A percentile compares a stretch with the other conserved stretches of the same genome.
These are phyloP conservation scores for Ceyx melanurus DNA, from an alignment of 2,113 vertebrate species.

Conservation along the genomic window DNA sequence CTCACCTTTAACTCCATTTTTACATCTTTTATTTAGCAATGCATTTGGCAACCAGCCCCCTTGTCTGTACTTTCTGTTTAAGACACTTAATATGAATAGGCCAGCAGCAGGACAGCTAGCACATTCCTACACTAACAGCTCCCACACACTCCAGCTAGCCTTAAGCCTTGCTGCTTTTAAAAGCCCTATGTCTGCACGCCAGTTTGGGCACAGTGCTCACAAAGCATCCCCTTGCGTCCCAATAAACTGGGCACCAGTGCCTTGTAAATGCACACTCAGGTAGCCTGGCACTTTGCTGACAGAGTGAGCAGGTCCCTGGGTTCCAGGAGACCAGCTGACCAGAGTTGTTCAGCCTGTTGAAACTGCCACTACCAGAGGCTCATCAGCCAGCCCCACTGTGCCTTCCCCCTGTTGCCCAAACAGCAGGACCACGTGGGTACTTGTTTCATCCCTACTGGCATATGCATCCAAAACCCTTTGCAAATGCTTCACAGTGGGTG, in stretches of 20 bases:
- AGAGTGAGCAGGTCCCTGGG: fast-evolving
- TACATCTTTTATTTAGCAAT: neutral
- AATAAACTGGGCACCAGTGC: neutral
- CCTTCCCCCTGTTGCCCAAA: neutral
- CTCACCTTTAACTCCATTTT: neutral
- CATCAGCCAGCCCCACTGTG: neutral
- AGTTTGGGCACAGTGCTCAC: neutral
- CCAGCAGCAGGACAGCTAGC: neutral
- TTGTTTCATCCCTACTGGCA: neutral
- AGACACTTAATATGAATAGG: neutral
- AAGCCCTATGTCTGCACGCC: neutral
- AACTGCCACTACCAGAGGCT: neutral
- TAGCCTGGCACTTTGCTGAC: neutral
- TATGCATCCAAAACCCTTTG: neutral
- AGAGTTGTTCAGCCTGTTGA: neutral
- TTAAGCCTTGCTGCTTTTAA: neutral
- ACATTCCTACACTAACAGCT: neutral
- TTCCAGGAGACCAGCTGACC: neutral
- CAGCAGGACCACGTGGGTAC: neutral
- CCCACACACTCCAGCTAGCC: neutral
- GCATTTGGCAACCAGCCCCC: neutral
- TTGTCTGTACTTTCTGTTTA: neutral
- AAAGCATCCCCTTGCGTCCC: neutral
- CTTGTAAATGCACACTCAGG: neutral
- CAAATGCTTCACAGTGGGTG: neutral